These are phyloP conservation scores for Eupithecia subumbrata DNA, from an alignment of 2,888 invertebrate genomes.

Conservation along the genomic window DNA sequence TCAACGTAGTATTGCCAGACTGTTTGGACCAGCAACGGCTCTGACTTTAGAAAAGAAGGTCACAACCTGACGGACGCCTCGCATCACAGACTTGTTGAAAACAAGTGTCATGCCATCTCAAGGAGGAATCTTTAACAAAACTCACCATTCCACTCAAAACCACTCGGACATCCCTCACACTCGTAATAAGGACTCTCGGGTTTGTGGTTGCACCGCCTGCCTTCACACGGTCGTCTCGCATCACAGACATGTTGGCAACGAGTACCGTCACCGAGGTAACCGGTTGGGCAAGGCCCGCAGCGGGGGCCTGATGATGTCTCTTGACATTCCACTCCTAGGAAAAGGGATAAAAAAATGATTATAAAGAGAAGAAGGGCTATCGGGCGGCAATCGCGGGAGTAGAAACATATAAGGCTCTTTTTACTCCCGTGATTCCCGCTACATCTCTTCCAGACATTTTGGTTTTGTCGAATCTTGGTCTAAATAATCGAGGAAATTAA, in stretches of 20 bases:
- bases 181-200: conserved; percentile 87
- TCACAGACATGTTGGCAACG: conserved; percentile 87
- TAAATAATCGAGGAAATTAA: not conserved
- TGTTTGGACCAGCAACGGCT: no score
- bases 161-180: conserved; percentile 89
- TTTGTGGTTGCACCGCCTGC: conserved; percentile 70
- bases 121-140: not conserved
- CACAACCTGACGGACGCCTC: not conserved
- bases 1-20: no score
- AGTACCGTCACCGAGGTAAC: conserved; percentile 88
- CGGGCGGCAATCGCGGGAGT: not conserved
- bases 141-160: conserved; percentile 78
- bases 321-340: conserved; percentile 86
- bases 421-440: not conserved
- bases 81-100: not conserved
- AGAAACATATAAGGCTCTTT: not conserved
- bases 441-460: not conserved
- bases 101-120: not conserved
- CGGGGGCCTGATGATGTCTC: conserved; percentile 87
- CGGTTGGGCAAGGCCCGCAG: conserved; percentile 90
- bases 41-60: not conserved
- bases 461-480: not conserved
- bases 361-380: not conserved
- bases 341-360: not conserved
- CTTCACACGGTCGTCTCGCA: conserved; percentile 83